Evolutionary conservation across 23 tunicate genomes (phyloP), one percentile per base, ranked within the genome.

Genomic region (Oikopleura dioica): DNA sequence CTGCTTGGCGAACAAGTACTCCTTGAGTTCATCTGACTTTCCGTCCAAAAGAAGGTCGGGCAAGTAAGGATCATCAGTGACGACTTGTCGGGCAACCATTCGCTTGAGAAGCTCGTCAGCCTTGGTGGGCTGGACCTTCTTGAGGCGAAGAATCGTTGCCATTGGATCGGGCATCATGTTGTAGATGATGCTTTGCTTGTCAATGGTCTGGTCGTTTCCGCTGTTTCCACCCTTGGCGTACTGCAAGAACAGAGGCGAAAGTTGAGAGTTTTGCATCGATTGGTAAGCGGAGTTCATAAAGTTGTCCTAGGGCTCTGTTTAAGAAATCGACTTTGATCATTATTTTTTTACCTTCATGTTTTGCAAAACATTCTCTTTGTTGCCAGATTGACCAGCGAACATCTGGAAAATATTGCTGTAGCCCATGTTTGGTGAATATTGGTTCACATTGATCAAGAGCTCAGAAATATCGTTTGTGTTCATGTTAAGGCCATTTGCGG

Each of bases 1-100:
- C 72, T 63, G 72, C 33, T 63, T 63, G 72, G 72, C 72, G 26
- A 63, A 63, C 29, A 63, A 31, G 72, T 63, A 63, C 16, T 63
- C 72, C 26, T 63, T 63, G 72, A 63, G 16, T 63, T 63, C 26
- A 12, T 63, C 30, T 28, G 16, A 12, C 30, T 63, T 31, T 23
- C 26, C 26, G 33, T 63, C 72, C 4, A 63, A 2, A 28, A 63
- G 26, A 2, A 63, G 26, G 26, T 63, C 72, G 29, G 72, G 72
- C 2, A 63, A 28, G 26, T 16, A 16, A 2, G 72, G 72, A 28
- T 63, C 72, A 28, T 63, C 72, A 28, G 72, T 63, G 33, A 63
- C 26, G 4, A 63, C 29, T 2, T 63, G 16, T 63, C 72, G 72
- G 4, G 72, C 72, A 63, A 63, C 72, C 72, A 63, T 63, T 16